Evolutionary conservation across 92 coral and sea anemone genomes (phyloP), one percentile per base, ranked within the genome.

Genomic region (Parazoanthus swiftii): DNA sequence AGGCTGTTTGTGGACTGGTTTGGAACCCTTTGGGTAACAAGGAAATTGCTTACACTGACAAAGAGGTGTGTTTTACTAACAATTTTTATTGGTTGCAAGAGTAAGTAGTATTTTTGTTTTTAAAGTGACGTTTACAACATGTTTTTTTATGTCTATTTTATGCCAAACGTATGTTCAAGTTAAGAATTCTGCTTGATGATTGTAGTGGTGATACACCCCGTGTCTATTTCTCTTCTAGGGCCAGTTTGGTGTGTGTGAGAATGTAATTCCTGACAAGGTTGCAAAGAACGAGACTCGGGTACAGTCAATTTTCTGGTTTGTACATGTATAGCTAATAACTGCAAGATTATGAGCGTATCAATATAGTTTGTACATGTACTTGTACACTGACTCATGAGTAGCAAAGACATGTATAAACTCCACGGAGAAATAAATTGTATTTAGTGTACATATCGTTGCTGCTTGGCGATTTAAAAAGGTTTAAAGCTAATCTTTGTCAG

Each of bases 11-110:
- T 81, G 94, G 98, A 46, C 91, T 97, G 59, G 97, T 88, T n/a
- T 97, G 99, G 99, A 94, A 97, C 90, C 99, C 99, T 39, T 82
- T 85, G 36, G 91, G 89, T 43, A 88, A 89, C 13, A 92, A 89
- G 29, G 99, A 97, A 84, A 89, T 97, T 90, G 99, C 99, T n/a
- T 97, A 95, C 90, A 89, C 98, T 67, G 99, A 97, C 81, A 94
- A 93, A 71, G 98, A 97, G 96, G 99, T 97, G 21, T 43, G 86
- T 63, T 81, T 9, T 6, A 23, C 25, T 63, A 63, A 20, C 21
- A 63, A 63, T 9, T 63, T 25, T 21, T 63, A 21, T 77, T 21
- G 16, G 20, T 78, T 6, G 9, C 21, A 78, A 10, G n/a, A 35
- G 15, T 63, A 3, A 50, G 13, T 66, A 3, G 3, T 43, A 15